Percentiles rank a stretch among this genome's conserved stretches.
phyloP scores from a whole-genome alignment of 1,140 invertebrate genomes.

The Eurosta solidaginis region DNA sequence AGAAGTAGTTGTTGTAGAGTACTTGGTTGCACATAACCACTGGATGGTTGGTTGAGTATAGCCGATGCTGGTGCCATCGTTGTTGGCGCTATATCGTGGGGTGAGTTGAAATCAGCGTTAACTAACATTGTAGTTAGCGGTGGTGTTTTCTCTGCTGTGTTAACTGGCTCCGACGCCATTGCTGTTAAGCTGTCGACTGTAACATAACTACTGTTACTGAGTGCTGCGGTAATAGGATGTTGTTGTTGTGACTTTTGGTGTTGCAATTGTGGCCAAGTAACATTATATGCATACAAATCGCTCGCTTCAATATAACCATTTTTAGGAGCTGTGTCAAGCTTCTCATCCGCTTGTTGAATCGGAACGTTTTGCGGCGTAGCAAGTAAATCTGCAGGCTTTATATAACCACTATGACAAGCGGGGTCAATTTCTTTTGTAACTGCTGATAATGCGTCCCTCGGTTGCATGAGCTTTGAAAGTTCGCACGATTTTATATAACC shows the following conservation, averaged over 20 bases:
- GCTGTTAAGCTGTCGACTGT: background rate
- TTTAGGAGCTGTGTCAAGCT: background rate
- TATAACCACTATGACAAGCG: background rate
- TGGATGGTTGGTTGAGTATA: background rate
- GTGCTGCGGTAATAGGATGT: background rate
- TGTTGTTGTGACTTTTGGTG: background rate
- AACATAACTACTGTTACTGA: conserved; percentile 19
- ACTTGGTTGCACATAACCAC: conserved; percentile 26
- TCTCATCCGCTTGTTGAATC: background rate
- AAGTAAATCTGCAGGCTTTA: background rate
- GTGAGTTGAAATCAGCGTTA: background rate
- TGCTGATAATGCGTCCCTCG: background rate
- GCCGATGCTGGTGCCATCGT: background rate
- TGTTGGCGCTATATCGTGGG: background rate
- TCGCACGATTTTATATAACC: background rate
- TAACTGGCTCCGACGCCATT: background rate
- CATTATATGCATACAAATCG: background rate
- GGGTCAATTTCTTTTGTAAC: background rate
- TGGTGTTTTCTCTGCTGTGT: background rate
- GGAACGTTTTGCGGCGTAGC: too few species aligned
- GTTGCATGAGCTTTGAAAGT: background rate
- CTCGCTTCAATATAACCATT: background rate
- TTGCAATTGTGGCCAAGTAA: background rate
- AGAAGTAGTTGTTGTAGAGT: conserved; percentile 27
- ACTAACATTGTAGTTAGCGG: conserved; percentile 12